Evolutionary conservation across 2,113 vertebrate species (phyloP), one percentile per base, ranked within the genome.

Genomic region (Nesogale talazaci): DNA sequence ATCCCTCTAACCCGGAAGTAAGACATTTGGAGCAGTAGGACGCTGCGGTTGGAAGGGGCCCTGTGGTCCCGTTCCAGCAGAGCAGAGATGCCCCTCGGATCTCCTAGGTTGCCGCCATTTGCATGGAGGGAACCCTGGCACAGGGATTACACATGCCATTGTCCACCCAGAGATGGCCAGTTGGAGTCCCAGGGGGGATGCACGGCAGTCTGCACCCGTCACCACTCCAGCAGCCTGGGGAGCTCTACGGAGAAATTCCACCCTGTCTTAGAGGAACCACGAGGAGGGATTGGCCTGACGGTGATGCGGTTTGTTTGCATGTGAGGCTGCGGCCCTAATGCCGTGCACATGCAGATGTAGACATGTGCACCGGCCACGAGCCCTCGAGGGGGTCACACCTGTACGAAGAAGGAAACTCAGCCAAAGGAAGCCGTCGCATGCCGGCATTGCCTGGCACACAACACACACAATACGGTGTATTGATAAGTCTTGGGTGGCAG

Each of bases 401-500:
- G 29, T 31, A 29, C 65, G 31, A 31, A 67, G 15, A 31, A 46
- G 42, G 14, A 52, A 52, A 52, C 46, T 52, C 46, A 52, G 46
- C 46, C 10, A 10, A 52, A 52, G 2, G 46, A 11, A 52, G 1
- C 46, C 12, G 11, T 15, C 3, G 11, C 11, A 67, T 31, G 10
- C 63, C 23, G 31, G 65, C 31, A 11, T 31, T 67, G n/a, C 11
- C 31, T 67, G 10, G 65, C 15, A 29, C 31, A 31, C 15, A 67
- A 25, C n/a, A n/a, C n/a, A n/a, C n/a, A n/a, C n/a, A n/a, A 67
- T 67, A 6, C 15, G 29, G 29, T 12, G 2, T 42, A 82, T 25
- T 34, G 88, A 77, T 78, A 77, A 42, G 86, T 83, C 75, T 93
- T 31, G 70, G 89, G 92, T 89, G 87, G 90, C 88, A 93, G 86